Evolutionary conservation across 2,888 invertebrate genomes (phyloP).

Genomic region (Melipona beecheii): DNA sequence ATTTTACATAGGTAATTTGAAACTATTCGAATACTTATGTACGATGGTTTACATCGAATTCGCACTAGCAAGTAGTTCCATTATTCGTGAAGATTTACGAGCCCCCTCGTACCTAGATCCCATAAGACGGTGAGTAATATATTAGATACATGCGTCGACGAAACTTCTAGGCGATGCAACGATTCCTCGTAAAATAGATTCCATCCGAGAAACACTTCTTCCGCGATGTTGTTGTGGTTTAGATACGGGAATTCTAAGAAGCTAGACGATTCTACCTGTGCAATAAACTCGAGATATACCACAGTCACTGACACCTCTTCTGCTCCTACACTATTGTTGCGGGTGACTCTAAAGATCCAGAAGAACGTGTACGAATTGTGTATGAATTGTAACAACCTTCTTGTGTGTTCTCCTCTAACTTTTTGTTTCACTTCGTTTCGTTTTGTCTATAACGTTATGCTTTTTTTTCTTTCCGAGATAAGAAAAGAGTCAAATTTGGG

Average conservation of each 20-base stretch:
- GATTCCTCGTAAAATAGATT: conserved; percentile 45
- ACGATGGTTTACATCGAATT: not conserved
- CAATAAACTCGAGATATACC: conserved; percentile 61
- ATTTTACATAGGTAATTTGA: too few relatives aligned
- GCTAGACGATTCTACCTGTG: conserved; percentile 31
- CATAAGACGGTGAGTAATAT: conserved; percentile 20
- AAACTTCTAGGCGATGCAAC: conserved; percentile 25
- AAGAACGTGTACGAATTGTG: not conserved
- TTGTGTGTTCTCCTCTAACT: not conserved
- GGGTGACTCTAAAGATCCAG: conserved; percentile 36
- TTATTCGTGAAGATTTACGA: conserved; percentile 30
- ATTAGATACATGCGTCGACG: not conserved
- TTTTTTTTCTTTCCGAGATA: not conserved
- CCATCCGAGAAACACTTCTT: not conserved
- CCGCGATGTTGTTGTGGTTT: conserved; percentile 28
- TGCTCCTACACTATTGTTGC: conserved; percentile 60
- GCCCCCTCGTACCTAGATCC: not conserved
- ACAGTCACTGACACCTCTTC: conserved; percentile 51
- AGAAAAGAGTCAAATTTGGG: conserved; percentile 12
- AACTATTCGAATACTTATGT: too few relatives aligned
- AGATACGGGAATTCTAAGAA: conserved; percentile 42
- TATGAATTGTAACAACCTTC: conserved; percentile 40
- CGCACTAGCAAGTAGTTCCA: not conserved
- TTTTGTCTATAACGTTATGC: not conserved
- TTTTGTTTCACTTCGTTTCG: not conserved